Conservation (phyloP, 1,140 invertebrate species). For the Branchinecta lynchi region DNA sequence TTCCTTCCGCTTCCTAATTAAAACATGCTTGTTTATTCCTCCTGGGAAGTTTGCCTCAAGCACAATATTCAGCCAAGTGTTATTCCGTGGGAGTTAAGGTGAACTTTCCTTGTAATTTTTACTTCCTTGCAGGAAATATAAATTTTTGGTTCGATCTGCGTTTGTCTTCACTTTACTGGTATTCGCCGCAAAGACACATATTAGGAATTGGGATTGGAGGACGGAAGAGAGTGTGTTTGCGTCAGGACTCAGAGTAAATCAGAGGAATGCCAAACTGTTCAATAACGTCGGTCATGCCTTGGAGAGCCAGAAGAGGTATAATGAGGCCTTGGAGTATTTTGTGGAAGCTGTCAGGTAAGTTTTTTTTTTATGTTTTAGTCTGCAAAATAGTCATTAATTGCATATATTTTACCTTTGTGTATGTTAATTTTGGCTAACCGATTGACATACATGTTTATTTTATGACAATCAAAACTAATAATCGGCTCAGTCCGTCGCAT, state of each 20-base stretch:
- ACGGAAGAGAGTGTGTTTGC: constrained; percentile 85
- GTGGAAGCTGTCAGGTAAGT: constrained; percentile 61
- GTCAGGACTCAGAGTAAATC: constrained; percentile 75
- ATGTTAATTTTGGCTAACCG: too few species aligned
- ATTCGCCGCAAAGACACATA: constrained; percentile 62
- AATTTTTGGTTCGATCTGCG: constrained; percentile 43
- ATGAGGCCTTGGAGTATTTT: constrained; percentile 77
- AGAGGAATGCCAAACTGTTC: constrained; percentile 83
- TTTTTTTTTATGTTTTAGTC: too few species aligned
- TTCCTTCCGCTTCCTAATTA: too few species aligned
- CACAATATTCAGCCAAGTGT: too few species aligned
- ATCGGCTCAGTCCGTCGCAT: too few species aligned
- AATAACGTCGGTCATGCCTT: constrained; percentile 93
- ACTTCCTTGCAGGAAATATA: constrained; percentile 31
- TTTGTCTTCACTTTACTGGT: constrained; percentile 51
- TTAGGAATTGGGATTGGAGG: constrained; percentile 79
- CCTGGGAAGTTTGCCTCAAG: too few species aligned
- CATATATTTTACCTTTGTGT: too few species aligned
- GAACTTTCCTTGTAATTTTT: not conserved
- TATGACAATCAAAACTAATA: too few species aligned
- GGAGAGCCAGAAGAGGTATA: constrained; percentile 64
- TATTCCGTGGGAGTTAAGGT: too few species aligned
- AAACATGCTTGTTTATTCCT: too few species aligned
- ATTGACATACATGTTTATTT: too few species aligned
- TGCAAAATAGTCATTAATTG: too few species aligned